Base-by-base conservation (phyloP, 2,797 vertebrate genomes). In the Rhyacichthys aspro region DNA sequence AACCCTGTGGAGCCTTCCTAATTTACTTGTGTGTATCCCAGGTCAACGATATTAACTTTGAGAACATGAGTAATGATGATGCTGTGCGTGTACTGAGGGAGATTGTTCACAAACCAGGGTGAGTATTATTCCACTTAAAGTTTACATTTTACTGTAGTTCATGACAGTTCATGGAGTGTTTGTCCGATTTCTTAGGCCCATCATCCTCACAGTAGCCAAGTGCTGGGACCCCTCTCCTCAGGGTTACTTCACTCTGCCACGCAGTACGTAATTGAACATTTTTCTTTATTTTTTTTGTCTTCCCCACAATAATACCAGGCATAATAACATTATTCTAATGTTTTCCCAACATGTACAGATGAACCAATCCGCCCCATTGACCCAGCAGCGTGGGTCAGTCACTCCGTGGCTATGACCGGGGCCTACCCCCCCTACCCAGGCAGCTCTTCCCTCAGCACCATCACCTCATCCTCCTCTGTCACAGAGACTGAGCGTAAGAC, bases 31-130 rank as follows among this genome's bases (percentile, higher is more conserved):
- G 32, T 50, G 5, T 12, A 28, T 9, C 14, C 1, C 59, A 97
- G 95, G 95, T 97, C 49, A 97, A 97, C 3, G 95, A 96, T 82
- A 95, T 96, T 63, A 96, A 96, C 83, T 96, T 96, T 68, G 95
- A 97, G 75, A 96, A 96, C 60, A 97, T 97, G 95, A 96, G 95
- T 74, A 97, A 97, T 0, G 95, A 97, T 0, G 95, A 97, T 8
- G 95, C 95, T 0, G 95, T 97, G 3, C 89, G 95, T 9, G 95
- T 96, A 0, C 89, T 97, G 73, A 90, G 95, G 52, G 95, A 97
- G 78, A 96, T 97, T 0, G 95, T 97, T 5, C 95, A 96, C 84
- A 96, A 96, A 68, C 95, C 95, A 0, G 95, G 95, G 95, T 97
- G 75, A 92, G 93, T 58, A 1, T 1, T 10, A 3, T 5, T 16